A percentile compares a stretch with the other conserved stretches of the same genome.
These are phyloP conservation scores for Eilema caniola DNA, from an alignment of 2,888 invertebrate species.

Conservation along the genomic window DNA sequence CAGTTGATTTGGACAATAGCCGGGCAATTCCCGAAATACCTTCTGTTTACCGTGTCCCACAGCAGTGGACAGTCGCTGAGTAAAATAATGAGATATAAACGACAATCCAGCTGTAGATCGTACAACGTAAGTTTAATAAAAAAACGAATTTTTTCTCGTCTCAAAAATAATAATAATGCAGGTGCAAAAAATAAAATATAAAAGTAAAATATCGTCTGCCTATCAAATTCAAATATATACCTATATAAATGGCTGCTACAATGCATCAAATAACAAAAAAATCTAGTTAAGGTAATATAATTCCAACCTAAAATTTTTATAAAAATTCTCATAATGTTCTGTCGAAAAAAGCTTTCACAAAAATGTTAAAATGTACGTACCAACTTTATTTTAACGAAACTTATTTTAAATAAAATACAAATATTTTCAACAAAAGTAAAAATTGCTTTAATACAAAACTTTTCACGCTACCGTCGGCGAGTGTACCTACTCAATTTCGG, in stretches of 20 bases:
- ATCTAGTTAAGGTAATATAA: neutral
- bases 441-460: neutral
- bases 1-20: constrained; percentile 40
- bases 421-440: neutral
- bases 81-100: constrained; percentile 23
- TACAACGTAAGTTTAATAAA: too few species aligned
- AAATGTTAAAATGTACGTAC: neutral
- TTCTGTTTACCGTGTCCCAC: constrained; percentile 28
- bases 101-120: neutral
- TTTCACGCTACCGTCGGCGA: neutral
- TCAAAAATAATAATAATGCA: too few species aligned
- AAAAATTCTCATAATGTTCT: too few species aligned
- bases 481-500: constrained; percentile 47
- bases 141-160: too few species aligned
- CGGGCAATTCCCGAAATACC: constrained; percentile 31
- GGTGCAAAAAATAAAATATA: too few species aligned
- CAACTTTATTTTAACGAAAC: neutral
- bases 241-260: too few species aligned
- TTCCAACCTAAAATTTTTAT: neutral
- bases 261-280: too few species aligned
- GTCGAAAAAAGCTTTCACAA: neutral
- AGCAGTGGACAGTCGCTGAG: constrained; percentile 27
- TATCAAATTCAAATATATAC: too few species aligned
- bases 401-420: neutral
- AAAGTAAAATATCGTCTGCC: too few species aligned